These are phyloP conservation scores for Fregetta grallaria DNA, from an alignment of 2,113 vertebrate species.

Conservation along the genomic window DNA sequence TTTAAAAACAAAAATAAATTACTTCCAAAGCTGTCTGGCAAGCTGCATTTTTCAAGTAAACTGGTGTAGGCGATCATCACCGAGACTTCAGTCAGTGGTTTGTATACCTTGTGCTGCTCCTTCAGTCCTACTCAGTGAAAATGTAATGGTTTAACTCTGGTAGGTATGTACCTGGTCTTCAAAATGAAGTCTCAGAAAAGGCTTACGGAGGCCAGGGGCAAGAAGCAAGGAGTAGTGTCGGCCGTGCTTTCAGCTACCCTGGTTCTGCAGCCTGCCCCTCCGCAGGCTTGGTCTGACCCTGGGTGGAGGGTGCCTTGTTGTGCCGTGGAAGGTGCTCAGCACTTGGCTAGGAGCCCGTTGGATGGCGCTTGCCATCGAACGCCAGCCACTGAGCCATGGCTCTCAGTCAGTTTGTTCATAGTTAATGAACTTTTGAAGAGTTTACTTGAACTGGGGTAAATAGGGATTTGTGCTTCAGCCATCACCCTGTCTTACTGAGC, in stretches of 20 bases:
- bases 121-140: neutral
- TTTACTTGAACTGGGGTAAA: neutral
- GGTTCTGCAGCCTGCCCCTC: neutral
- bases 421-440: neutral
- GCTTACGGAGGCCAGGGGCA: neutral
- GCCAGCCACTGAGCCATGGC: neutral
- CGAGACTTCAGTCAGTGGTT: neutral
- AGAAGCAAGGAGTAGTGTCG: neutral
- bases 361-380: accelerated
- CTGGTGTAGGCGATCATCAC: neutral
- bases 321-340: too few species aligned
- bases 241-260: neutral
- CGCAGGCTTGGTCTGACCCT: too few species aligned
- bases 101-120: neutral
- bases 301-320: too few species aligned
- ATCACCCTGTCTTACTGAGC: neutral
- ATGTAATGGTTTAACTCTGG: neutral
- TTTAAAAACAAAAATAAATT: neutral
- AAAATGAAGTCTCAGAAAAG: neutral
- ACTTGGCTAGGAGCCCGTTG: neutral
- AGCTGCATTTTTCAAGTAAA: neutral
- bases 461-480: neutral
- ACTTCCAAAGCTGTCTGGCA: neutral
- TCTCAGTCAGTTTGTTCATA: neutral
- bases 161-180: neutral